Conservation (phyloP, 2,113 vertebrate genomes). For the Gobiocypris rarus region DNA sequence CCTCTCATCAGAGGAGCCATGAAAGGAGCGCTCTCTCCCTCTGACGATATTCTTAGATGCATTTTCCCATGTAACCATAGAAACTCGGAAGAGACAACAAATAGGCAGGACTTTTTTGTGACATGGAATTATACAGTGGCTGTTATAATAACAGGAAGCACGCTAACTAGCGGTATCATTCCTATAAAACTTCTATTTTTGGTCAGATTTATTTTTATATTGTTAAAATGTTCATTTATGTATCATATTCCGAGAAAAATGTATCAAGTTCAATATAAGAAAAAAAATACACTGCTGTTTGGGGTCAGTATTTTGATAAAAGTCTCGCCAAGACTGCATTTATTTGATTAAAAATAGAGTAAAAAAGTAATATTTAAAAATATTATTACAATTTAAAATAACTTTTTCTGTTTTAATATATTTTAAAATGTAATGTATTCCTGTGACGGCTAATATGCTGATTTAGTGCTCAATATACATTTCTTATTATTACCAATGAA, state of each 20-base stretch:
- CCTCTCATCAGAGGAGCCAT: constrained; percentile 51
- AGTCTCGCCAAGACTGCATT: not conserved
- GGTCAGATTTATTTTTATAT: not conserved
- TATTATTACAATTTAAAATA: not conserved
- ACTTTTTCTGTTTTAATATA: not conserved
- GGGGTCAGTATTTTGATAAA: not conserved
- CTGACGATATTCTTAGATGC: constrained; percentile 66
- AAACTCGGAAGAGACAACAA: constrained; percentile 68
- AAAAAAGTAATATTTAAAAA: not conserved
- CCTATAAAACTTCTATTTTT: not conserved
- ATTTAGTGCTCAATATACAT: not conserved
- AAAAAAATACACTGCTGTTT: not conserved
- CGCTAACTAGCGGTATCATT: not conserved
- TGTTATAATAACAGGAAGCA: not conserved
- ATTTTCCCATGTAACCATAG: constrained; percentile 65
- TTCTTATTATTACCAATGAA: not conserved
- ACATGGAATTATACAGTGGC: not conserved
- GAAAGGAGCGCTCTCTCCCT: constrained; percentile 67
- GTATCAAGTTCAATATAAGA: not conserved
- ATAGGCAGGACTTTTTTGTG: constrained; percentile 54
- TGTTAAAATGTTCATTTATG: not conserved
- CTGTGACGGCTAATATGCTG: not conserved
- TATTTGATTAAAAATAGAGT: not conserved
- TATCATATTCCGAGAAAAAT: not conserved
- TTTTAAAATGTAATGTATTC: not conserved